Evolutionary conservation across 2,888 invertebrate genomes (phyloP).

Genomic region (Megastigmus dorsalis): DNA sequence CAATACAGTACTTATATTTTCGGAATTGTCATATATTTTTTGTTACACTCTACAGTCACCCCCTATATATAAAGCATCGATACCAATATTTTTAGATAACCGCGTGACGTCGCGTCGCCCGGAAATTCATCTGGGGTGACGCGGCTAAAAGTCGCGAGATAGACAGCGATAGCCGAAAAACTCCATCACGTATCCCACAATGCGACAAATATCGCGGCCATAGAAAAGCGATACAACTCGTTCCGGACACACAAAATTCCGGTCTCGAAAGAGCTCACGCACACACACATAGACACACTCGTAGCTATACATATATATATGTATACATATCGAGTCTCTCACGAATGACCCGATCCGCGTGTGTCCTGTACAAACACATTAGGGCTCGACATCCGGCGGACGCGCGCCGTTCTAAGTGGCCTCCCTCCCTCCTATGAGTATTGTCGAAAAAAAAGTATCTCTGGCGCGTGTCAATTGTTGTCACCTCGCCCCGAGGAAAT

Average conservation of each 20-base stretch:
- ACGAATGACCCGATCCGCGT: neutral
- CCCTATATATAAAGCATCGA: too few species aligned
- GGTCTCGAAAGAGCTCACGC: too few species aligned
- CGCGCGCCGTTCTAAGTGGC: slow-evolving; percentile 63
- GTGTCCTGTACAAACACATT: slow-evolving; percentile 74
- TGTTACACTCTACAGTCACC: too few species aligned
- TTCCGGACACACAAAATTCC: too few species aligned
- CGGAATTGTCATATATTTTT: too few species aligned
- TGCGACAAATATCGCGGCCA: slow-evolving; percentile 20
- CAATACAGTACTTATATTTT: too few species aligned
- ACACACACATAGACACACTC: too few species aligned
- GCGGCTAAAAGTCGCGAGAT: neutral
- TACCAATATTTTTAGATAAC: neutral
- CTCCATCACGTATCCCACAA: neutral
- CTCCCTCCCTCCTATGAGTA: too few species aligned
- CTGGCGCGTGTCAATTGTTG: slow-evolving; percentile 35
- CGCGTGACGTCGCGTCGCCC: neutral
- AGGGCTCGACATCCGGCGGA: slow-evolving; percentile 71
- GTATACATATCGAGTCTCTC: too few species aligned
- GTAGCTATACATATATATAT: too few species aligned
- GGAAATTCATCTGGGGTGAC: slow-evolving; percentile 39
- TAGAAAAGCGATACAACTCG: neutral
- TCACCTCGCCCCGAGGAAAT: slow-evolving; percentile 64
- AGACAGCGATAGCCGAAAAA: slow-evolving; percentile 2
- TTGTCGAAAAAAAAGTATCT: slow-evolving; percentile 58